These are phyloP conservation scores for Myotis brandtii DNA, from an alignment of 2,113 vertebrate genomes.

Conservation along the genomic window DNA sequence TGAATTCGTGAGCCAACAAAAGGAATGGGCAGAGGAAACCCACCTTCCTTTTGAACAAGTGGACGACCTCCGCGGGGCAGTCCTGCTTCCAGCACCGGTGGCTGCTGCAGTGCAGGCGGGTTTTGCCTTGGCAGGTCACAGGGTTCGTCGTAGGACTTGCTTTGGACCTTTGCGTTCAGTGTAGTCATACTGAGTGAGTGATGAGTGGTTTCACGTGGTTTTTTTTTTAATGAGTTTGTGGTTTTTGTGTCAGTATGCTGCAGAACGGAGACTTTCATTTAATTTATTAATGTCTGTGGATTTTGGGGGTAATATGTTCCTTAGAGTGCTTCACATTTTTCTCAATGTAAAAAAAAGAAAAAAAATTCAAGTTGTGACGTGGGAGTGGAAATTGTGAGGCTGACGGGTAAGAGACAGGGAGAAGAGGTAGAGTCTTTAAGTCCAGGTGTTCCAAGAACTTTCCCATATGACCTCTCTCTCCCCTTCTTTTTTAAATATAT, in stretches of 20 bases:
- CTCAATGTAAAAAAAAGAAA: background rate
- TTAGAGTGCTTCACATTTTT: background rate
- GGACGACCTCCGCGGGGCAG: background rate
- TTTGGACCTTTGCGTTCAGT: background rate
- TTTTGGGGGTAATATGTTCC: background rate
- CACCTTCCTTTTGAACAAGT: background rate
- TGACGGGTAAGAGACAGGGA: fast-evolving
- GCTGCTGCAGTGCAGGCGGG: background rate
- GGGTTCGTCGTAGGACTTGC: background rate
- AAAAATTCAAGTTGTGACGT: background rate
- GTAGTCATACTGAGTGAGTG: background rate
- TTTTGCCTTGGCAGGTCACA: background rate
- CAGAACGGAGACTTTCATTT: background rate
- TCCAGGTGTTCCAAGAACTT: background rate
- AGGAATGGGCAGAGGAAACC: background rate
- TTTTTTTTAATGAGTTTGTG: background rate
- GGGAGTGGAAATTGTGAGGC: background rate
- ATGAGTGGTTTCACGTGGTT: background rate
- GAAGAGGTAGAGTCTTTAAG: background rate
- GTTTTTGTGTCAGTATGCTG: constrained; percentile 32
- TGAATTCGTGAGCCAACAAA: background rate
- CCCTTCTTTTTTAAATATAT: no score
- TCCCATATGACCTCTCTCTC: background rate
- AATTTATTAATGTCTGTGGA: background rate
- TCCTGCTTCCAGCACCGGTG: background rate